phyloP scores from a whole-genome alignment of 1,140 invertebrate genomes.

The Cydia amplana region DNA sequence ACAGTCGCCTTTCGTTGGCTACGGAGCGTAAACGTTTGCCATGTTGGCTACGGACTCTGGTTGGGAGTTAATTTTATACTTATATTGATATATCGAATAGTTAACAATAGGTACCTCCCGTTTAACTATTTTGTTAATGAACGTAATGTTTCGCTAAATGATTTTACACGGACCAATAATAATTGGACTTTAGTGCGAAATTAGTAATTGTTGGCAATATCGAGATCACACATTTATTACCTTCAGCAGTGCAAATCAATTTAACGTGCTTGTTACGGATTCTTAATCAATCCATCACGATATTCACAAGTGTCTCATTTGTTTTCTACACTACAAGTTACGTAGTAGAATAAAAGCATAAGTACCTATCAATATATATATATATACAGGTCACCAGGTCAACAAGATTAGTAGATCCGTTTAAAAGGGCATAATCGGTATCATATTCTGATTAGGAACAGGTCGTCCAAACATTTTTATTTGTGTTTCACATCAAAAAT shows the following conservation, averaged over 20 bases:
- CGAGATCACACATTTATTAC: slow-evolving; percentile 33
- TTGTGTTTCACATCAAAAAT: too few relatives aligned
- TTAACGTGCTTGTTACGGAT: slow-evolving; percentile 40
- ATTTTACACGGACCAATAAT: not conserved
- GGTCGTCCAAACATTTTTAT: too few relatives aligned
- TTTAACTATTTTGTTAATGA: slow-evolving; percentile 2
- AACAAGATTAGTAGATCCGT: not conserved
- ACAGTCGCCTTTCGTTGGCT: too few relatives aligned
- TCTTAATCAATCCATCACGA: slow-evolving; percentile 49
- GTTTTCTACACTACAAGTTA: not conserved
- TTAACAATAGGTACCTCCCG: not conserved
- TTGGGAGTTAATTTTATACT: too few relatives aligned
- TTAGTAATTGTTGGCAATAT: slow-evolving; percentile 32
- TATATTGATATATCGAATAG: not conserved
- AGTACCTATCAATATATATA: not conserved
- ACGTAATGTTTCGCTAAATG: not conserved
- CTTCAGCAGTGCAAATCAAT: slow-evolving; percentile 46
- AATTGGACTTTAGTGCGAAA: not conserved
- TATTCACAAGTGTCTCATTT: not conserved
- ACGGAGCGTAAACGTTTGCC: too few relatives aligned
- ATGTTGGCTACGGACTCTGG: too few relatives aligned
- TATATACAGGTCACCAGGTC: not conserved
- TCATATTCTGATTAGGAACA: too few relatives aligned
- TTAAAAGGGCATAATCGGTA: too few relatives aligned
- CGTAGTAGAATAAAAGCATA: not conserved